Base-by-base conservation (phyloP, 2,888 invertebrate species). In the Diachrysia chrysitis region DNA sequence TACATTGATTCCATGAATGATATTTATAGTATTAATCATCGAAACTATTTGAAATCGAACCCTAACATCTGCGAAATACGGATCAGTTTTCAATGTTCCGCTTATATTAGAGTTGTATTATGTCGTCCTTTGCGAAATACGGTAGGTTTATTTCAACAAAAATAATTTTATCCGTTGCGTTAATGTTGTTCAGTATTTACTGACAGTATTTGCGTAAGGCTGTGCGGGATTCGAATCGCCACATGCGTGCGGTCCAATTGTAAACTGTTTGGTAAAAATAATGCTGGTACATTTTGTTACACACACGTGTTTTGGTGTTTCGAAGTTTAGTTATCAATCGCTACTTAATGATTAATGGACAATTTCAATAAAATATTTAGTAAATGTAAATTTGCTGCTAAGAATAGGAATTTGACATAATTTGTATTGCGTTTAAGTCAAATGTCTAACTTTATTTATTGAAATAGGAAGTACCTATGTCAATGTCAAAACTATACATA, bases 151-250 rank as follows among this genome's bases (percentile, higher is more conserved):
- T 76, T 79, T 71, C 74, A 60, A 77, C 74, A 79, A 77, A 78
- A 79, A 79, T 79, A 77, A 79, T 79, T 79, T 79, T 70, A 79
- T 79, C 42, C 68, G 17, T 21, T 37, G 69, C 79, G 71, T 79
- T 79, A 79, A 79, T 79, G 64, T 60, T 79, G 72, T 72, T 67
- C 71, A 63, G 72, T 68, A 66, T 77, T 77, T 69, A 72, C 72
- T n/a, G 71, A 55, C 66, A 66, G 76, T 73, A 78, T 81, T 78
- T 71, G 79, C 68, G 68, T 79, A 56, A 65, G 71, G 58, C 57
- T 61, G 73, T 76, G 70, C 70, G 73, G 76, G 73, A 76, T 76
- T 68, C 69, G 62, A 63, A 66, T 56, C 51, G 62, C 77, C 73
- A 73, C 79, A 73, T 67, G 69, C 56, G 67, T 73, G 67, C 46